These are phyloP conservation scores for Microtus oregoni DNA, from an alignment of 2,113 vertebrate genomes.

Conservation along the genomic window DNA sequence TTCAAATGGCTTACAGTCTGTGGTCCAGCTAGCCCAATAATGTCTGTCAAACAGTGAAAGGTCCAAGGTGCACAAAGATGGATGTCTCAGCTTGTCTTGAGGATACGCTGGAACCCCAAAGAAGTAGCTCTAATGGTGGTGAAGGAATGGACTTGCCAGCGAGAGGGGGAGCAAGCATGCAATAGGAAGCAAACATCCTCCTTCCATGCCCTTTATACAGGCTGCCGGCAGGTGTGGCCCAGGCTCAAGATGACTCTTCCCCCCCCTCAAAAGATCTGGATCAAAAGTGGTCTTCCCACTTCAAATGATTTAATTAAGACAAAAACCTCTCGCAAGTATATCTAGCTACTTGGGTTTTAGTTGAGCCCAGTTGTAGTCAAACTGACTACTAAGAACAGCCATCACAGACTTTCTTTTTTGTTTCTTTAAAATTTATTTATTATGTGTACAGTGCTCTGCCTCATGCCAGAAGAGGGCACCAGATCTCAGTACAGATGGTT, in stretches of 20 bases:
- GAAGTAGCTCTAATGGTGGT: neutral
- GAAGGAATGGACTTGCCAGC: neutral
- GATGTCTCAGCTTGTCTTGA: neutral
- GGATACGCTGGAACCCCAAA: neutral
- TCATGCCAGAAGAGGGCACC: too few species aligned
- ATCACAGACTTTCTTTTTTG: neutral
- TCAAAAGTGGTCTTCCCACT: neutral
- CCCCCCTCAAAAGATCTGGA: neutral
- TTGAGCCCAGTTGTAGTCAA: neutral
- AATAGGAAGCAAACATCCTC: neutral
- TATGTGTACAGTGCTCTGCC: too few species aligned
- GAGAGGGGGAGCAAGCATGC: too few species aligned
- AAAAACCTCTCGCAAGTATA: neutral
- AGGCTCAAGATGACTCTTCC: neutral
- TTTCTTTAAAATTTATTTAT: too few species aligned
- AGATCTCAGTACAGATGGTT: too few species aligned
- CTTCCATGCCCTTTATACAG: neutral
- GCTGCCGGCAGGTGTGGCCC: neutral
- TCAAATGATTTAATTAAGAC: neutral
- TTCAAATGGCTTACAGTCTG: neutral
- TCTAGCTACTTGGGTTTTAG: neutral
- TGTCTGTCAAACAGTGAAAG: neutral
- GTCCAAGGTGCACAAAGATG: neutral
- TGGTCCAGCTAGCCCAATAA: neutral
- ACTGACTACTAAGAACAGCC: neutral